Percentiles rank a stretch among this genome's conserved stretches.
Evolutionary conservation across 1,140 invertebrate species (phyloP).

Genomic region (Pseudomyrmex sp.): DNA sequence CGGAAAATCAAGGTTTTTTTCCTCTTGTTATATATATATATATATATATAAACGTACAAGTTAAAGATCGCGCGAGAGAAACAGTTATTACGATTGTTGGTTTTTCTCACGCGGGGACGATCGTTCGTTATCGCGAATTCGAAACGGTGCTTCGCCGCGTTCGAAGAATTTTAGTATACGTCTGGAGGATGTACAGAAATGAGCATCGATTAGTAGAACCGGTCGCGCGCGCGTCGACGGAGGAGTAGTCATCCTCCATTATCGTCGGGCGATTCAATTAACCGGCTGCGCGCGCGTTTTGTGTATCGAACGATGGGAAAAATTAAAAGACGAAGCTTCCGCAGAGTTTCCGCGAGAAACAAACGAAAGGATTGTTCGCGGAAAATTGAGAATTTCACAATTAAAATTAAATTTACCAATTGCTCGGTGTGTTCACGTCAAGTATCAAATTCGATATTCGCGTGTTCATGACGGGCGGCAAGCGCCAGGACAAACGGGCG

Average conservation of each 20-base stretch:
- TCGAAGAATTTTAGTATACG: constrained; percentile 5
- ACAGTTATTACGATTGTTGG: constrained; percentile 51
- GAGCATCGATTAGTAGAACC: background rate
- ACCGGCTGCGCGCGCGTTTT: background rate
- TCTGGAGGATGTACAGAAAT: background rate
- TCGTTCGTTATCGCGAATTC: constrained; percentile 35
- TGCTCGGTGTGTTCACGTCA: no score
- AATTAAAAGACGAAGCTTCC: background rate
- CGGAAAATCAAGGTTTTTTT: background rate
- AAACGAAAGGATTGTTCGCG: no score
- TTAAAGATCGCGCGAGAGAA: background rate
- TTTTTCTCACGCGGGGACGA: constrained; percentile 36
- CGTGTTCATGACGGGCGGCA: no score
- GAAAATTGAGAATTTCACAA: no score
- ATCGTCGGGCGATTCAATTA: constrained; percentile 20
- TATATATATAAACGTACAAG: constrained; percentile 8
- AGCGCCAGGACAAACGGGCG: no score
- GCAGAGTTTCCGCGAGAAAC: no score
- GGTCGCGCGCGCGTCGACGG: background rate
- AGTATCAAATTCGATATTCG: no score
- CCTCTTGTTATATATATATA: background rate
- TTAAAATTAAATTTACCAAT: no score
- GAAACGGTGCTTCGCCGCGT: constrained; percentile 17
- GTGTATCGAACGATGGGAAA: background rate
- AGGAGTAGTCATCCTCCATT: constrained; percentile 25